Percentiles rank a stretch among this genome's conserved stretches.
phyloP scores from a whole-genome alignment of 2,888 invertebrate genomes.

The Lycophotia porphyrea region DNA sequence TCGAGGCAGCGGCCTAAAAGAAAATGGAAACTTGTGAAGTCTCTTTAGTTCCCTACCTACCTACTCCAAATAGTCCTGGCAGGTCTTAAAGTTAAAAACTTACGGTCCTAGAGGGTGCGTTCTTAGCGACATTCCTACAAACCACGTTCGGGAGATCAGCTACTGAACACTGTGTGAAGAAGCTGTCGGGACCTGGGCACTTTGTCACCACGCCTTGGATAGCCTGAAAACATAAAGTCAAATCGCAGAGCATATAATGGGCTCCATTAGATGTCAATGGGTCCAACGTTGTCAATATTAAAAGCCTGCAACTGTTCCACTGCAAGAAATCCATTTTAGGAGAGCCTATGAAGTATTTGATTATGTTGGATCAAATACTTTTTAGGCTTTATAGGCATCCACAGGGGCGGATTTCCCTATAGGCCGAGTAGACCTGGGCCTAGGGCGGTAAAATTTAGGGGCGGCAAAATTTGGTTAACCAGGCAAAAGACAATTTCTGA shows the following conservation, averaged over 20 bases:
- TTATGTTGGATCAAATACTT: too few relatives aligned
- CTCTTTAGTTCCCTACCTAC: constrained; percentile 40
- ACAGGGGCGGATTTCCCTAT: too few relatives aligned
- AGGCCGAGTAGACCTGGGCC: too few relatives aligned
- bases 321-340: too few relatives aligned
- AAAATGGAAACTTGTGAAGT: constrained; percentile 12
- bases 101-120: constrained; percentile 85
- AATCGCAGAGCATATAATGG: not conserved
- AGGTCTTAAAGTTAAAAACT: constrained; percentile 62
- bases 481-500: too few relatives aligned
- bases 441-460: too few relatives aligned
- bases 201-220: constrained; percentile 85
- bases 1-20: too few relatives aligned
- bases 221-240: constrained; percentile 72
- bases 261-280: not conserved
- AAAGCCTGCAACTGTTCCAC: too few relatives aligned
- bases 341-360: too few relatives aligned
- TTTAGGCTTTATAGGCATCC: too few relatives aligned
- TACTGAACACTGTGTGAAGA: constrained; percentile 81
- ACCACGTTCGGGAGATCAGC: constrained; percentile 83
- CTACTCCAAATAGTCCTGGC: constrained; percentile 44
- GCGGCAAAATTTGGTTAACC: too few relatives aligned
- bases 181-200: constrained; percentile 74
- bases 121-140: constrained; percentile 84
- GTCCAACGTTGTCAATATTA: too few relatives aligned